A percentile compares a stretch with the other conserved stretches of the same genome.
phyloP scores from a whole-genome alignment of 2,113 vertebrate genomes.

The Heliornis fulica region DNA sequence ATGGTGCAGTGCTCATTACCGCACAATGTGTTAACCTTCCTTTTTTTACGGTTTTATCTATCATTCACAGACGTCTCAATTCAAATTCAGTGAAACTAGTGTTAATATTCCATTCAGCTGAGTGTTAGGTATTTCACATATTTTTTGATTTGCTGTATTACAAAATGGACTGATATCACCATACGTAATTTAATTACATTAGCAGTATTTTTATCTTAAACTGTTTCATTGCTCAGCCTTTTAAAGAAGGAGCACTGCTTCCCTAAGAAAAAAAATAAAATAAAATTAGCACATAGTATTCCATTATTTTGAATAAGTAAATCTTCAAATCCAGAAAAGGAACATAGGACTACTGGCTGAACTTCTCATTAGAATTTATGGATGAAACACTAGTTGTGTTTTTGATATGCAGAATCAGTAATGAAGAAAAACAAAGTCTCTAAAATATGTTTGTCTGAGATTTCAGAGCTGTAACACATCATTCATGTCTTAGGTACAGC shows the following conservation, averaged over 20 bases:
- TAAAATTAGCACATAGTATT: neutral
- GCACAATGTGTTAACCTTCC: fast-evolving
- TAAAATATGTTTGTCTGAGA: neutral
- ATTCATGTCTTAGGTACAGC: neutral
- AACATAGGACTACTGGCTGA: neutral
- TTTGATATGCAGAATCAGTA: neutral
- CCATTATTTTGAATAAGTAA: neutral
- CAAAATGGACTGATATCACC: neutral
- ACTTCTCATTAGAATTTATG: neutral
- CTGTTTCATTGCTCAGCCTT: neutral
- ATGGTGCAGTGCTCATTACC: neutral
- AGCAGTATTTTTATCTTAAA: neutral
- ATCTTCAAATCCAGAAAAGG: neutral
- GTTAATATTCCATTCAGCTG: neutral
- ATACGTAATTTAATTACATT: neutral
- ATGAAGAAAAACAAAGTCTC: neutral
- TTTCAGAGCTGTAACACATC: neutral
- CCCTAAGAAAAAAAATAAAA: neutral
- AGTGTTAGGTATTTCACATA: neutral
- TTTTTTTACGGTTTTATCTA: neutral
- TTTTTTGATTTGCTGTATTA: neutral
- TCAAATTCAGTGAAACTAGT: neutral
- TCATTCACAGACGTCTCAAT: neutral
- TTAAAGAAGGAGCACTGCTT: neutral
- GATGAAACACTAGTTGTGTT: neutral